Percentiles rank a stretch among this genome's conserved stretches.
phyloP scores from a whole-genome alignment of 2,797 vertebrate genomes.

The Gadopsis marmoratus region DNA sequence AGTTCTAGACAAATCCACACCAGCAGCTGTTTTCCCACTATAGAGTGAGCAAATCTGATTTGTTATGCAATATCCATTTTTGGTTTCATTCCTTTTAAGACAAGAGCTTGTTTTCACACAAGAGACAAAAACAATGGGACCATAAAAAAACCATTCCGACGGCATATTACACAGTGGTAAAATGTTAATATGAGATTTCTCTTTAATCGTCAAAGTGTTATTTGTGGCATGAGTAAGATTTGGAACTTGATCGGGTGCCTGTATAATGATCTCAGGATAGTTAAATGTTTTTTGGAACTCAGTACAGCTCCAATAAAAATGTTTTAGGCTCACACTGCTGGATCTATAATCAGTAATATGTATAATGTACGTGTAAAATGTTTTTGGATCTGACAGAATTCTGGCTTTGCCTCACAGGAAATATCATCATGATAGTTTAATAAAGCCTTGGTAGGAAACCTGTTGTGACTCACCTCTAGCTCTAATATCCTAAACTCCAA shows the following conservation, averaged over 20 bases:
- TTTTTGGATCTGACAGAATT: not conserved
- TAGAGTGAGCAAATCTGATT: not conserved
- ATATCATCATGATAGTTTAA: not conserved
- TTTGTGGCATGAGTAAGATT: not conserved
- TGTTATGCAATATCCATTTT: not conserved
- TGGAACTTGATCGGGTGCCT: not conserved
- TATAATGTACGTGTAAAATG: not conserved
- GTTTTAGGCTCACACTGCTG: not conserved
- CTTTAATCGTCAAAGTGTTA: not conserved
- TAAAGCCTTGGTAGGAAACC: not conserved
- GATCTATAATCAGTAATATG: not conserved
- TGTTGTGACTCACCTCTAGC: conserved; percentile 88
- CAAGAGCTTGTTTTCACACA: not conserved
- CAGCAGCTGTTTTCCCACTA: not conserved
- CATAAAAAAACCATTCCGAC: not conserved
- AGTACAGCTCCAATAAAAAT: not conserved
- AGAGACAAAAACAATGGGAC: not conserved
- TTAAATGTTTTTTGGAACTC: not conserved
- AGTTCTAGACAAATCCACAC: not conserved
- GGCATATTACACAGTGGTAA: not conserved
- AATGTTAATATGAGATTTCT: not conserved
- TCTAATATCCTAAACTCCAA: conserved; percentile 98
- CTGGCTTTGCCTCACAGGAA: not conserved
- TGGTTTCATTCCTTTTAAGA: not conserved
- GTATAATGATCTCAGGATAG: not conserved